Evolutionary conservation across 2,888 invertebrate genomes (phyloP).

Genomic region (Pinctada fucata): DNA sequence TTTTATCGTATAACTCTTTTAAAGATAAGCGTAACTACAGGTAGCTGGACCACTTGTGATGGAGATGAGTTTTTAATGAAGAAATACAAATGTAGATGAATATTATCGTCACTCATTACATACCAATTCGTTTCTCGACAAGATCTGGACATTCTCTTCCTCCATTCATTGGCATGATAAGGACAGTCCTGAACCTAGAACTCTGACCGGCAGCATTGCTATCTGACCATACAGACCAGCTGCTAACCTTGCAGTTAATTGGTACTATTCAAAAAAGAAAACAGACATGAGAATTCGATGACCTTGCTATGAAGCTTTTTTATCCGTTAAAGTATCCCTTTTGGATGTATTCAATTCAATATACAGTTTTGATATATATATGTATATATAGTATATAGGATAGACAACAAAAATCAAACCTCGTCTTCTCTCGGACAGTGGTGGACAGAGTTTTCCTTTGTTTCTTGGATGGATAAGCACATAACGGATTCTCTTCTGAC

Average conservation of each 20-base stretch:
- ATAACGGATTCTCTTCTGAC: background rate
- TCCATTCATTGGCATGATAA: conserved; percentile 20
- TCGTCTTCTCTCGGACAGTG: conserved; percentile 4
- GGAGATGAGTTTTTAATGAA: too few species aligned
- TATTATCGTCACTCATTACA: background rate
- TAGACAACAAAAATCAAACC: conserved; percentile 3
- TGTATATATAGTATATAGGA: too few species aligned
- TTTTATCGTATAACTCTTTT: too few species aligned
- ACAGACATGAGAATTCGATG: too few species aligned
- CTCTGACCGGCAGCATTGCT: conserved; percentile 10
- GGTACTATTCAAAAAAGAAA: background rate
- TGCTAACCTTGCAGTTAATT: conserved; percentile 17
- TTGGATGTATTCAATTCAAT: too few species aligned
- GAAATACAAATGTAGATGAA: too few species aligned
- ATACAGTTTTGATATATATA: too few species aligned
- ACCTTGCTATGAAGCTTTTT: too few species aligned
- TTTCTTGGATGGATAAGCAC: background rate
- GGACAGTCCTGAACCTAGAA: conserved; percentile 10
- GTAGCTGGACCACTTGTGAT: too few species aligned
- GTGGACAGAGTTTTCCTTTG: conserved; percentile 16
- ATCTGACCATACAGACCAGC: conserved; percentile 11
- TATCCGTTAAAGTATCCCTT: too few species aligned
- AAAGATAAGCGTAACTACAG: too few species aligned
- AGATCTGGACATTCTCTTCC: conserved; percentile 21
- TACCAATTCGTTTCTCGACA: conserved; percentile 9